phyloP scores from a whole-genome alignment of 2,888 invertebrate genomes.

The Morpho helenor region DNA sequence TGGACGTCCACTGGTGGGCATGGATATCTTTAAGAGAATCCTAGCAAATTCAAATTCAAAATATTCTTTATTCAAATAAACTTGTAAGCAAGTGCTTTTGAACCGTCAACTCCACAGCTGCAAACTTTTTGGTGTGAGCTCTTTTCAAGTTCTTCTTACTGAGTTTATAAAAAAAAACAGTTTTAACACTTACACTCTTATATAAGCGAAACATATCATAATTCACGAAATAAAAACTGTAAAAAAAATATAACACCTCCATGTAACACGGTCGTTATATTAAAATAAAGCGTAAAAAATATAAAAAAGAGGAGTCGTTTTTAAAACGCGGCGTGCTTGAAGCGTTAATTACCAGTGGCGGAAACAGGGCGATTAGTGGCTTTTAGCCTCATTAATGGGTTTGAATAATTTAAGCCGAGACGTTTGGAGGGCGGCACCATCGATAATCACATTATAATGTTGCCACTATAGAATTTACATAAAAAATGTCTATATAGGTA shows the following conservation, averaged over 20 bases:
- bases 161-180: too few species aligned
- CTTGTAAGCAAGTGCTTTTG: too few species aligned
- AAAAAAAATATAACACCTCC: background rate
- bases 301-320: slow-evolving; percentile 35
- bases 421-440: background rate
- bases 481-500: background rate
- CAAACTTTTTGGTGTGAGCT: too few species aligned
- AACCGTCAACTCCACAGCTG: too few species aligned
- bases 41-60: too few species aligned
- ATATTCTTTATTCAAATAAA: too few species aligned
- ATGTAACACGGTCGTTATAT: slow-evolving; percentile 24
- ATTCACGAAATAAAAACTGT: too few species aligned
- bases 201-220: too few species aligned
- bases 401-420: slow-evolving; percentile 27
- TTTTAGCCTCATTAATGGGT: slow-evolving; percentile 59
- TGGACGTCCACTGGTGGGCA: too few species aligned
- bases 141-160: too few species aligned
- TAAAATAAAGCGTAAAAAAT: slow-evolving; percentile 37
- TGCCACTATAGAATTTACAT: background rate
- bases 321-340: slow-evolving; percentile 34
- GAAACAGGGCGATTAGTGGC: slow-evolving; percentile 65
- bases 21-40: too few species aligned
- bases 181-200: too few species aligned
- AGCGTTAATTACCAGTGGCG: slow-evolving; percentile 55
- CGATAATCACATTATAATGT: slow-evolving; percentile 7